Conservation (phyloP, 2,797 vertebrate species). For the Sphenodon punctatus region DNA sequence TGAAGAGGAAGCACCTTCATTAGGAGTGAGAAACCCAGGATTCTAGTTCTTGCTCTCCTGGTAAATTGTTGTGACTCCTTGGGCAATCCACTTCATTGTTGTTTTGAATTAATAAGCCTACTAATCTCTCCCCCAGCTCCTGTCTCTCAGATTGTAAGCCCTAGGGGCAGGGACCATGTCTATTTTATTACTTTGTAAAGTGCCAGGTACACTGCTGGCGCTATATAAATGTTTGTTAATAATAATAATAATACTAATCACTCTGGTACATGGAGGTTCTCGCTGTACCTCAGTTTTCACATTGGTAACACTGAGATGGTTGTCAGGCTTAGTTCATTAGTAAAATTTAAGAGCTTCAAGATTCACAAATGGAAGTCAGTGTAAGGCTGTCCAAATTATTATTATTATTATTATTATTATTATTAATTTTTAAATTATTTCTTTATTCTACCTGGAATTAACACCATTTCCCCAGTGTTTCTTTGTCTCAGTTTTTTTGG, state of each 20-base stretch:
- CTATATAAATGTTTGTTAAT: too few species aligned
- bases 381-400: not conserved
- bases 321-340: not conserved
- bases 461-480: not conserved
- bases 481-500: too few species aligned
- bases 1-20: not conserved
- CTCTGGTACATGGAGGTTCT: not conserved
- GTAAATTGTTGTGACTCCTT: not conserved
- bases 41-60: not conserved
- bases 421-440: too few species aligned
- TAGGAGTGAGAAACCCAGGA: not conserved
- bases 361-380: not conserved
- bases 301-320: not conserved
- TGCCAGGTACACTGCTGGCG: too few species aligned
- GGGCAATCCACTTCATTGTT: not conserved
- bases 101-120: not conserved
- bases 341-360: fast-evolving
- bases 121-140: not conserved
- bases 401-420: not conserved
- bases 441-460: too few species aligned
- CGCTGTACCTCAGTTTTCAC: not conserved
- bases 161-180: too few species aligned
- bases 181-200: too few species aligned
- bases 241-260: not conserved
- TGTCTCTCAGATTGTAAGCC: too few species aligned